A percentile compares a stretch with the other conserved stretches of the same genome.
Evolutionary conservation across 2,888 invertebrate genomes (phyloP).

Genomic region (Philaethria dido): DNA sequence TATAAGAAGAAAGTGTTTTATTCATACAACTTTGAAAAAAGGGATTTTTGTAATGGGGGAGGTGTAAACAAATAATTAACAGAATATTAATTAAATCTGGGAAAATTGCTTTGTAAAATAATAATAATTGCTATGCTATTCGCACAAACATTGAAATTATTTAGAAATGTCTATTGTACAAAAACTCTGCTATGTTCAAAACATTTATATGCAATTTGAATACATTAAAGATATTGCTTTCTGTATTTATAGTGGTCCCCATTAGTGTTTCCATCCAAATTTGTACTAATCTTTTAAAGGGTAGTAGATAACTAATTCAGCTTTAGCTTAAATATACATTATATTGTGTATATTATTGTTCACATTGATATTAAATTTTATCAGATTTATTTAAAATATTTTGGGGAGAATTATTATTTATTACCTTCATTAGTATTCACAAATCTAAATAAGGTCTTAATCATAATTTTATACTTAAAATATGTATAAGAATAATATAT

Average conservation of each 20-base stretch:
- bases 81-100: too few species aligned
- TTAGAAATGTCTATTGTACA: too few species aligned
- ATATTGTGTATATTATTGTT: not conserved
- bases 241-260: not conserved
- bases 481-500: not conserved
- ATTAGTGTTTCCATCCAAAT: not conserved
- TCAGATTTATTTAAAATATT: not conserved
- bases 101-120: too few species aligned
- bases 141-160: too few species aligned
- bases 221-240: not conserved
- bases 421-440: not conserved
- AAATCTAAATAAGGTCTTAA: not conserved
- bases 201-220: not conserved
- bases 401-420: not conserved
- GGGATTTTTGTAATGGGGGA: too few species aligned
- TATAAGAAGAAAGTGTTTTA: too few species aligned
- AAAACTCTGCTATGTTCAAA: not conserved
- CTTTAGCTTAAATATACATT: not conserved
- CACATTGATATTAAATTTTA: not conserved
- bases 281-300: not conserved
- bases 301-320: not conserved
- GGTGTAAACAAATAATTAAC: too few species aligned
- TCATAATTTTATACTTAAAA: not conserved
- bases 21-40: too few species aligned
- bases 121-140: too few species aligned